Percentiles rank a stretch among this genome's conserved stretches.
phyloP scores from a whole-genome alignment of 2,797 vertebrate species.

The Megalops cyprinoides region DNA sequence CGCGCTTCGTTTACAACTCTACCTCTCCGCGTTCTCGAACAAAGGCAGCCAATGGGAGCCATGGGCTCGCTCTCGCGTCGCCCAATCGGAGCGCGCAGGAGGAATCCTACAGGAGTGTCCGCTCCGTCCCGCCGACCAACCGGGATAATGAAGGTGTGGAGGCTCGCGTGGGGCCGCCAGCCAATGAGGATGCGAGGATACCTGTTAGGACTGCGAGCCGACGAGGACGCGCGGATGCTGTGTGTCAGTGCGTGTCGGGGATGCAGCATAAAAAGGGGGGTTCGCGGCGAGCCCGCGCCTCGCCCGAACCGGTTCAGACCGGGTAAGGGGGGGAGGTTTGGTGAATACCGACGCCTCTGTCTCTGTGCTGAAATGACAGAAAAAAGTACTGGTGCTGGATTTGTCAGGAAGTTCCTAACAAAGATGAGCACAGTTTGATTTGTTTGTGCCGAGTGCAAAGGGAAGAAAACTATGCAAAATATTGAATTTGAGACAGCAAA shows the following conservation, averaged over 20 bases:
- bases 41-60: slow-evolving; percentile 51
- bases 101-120: slow-evolving; percentile 10
- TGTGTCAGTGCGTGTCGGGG: slow-evolving; percentile 57
- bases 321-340: slow-evolving; percentile 63
- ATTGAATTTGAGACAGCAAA: background rate
- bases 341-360: slow-evolving; percentile 55
- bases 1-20: slow-evolving; percentile 77
- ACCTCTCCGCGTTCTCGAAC: slow-evolving; percentile 57
- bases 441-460: background rate
- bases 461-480: background rate
- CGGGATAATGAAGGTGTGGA: slow-evolving; percentile 51
- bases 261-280: slow-evolving; percentile 47
- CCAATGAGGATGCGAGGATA: slow-evolving; percentile 56
- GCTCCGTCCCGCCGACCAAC: slow-evolving; percentile 42
- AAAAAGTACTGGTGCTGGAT: slow-evolving; percentile 46
- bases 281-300: slow-evolving; percentile 67
- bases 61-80: background rate
- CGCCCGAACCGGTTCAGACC: slow-evolving; percentile 82
- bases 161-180: slow-evolving; percentile 31
- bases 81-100: slow-evolving; percentile 59
- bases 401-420: slow-evolving; percentile 29
- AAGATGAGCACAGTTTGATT: background rate
- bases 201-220: slow-evolving; percentile 20
- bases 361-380: slow-evolving; percentile 55
- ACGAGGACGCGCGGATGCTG: slow-evolving; percentile 50